A percentile compares a stretch with the other conserved stretches of the same genome.
phyloP scores from a whole-genome alignment of 2,888 invertebrate genomes.

The Pristionchus japonicus region DNA sequence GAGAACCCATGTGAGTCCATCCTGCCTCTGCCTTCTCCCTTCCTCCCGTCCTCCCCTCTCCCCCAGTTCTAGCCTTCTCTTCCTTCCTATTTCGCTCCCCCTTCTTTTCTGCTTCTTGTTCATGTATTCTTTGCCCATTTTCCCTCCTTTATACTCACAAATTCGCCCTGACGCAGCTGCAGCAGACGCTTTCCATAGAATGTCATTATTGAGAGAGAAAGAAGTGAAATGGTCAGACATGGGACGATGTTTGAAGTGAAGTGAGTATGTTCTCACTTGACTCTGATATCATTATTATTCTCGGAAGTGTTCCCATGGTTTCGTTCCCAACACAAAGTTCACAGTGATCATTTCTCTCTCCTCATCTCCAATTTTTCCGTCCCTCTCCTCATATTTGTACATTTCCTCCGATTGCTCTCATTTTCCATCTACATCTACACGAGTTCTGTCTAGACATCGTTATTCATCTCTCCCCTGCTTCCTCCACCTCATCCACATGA shows the following conservation, averaged over 20 bases:
- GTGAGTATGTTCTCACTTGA: too few relatives aligned
- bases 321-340: background rate
- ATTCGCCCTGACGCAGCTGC: background rate
- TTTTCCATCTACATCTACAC: background rate
- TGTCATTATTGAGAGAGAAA: constrained; percentile 1
- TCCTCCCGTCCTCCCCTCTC: too few relatives aligned
- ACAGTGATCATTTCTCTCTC: background rate
- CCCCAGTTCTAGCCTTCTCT: background rate
- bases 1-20: constrained; percentile 28
- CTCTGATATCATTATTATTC: background rate
- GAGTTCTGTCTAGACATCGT: background rate
- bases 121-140: constrained; percentile 10
- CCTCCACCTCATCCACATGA: background rate
- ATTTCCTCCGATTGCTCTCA: background rate
- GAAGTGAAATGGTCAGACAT: background rate
- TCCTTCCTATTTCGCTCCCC: background rate
- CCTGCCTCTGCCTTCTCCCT: too few relatives aligned
- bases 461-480: background rate
- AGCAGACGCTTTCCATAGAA: constrained; percentile 13
- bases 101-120: constrained; percentile 1
- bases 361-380: background rate
- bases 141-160: constrained; percentile 6
- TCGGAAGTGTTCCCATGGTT: background rate
- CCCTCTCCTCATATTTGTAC: background rate
- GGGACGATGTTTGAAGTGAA: background rate